phyloP scores from a whole-genome alignment of 1,140 invertebrate species.

The Dreissena polymorpha region DNA sequence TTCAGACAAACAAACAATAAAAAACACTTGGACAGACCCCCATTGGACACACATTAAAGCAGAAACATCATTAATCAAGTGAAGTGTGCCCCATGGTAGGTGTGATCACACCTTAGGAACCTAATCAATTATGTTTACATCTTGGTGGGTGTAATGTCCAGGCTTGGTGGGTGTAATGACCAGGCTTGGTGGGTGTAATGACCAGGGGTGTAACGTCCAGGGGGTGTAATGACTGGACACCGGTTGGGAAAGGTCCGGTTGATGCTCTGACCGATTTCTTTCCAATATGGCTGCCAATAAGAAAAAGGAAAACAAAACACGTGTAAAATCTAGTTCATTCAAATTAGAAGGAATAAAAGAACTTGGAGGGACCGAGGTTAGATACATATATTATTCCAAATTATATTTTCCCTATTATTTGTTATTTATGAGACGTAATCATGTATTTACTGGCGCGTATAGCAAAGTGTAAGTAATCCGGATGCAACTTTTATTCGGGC shows the following conservation, averaged over 20 bases:
- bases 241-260: background rate
- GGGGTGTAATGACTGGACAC: too few species aligned
- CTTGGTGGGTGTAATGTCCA: too few species aligned
- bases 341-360: slow-evolving; percentile 45
- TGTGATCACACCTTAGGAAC: too few species aligned
- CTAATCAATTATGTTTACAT: too few species aligned
- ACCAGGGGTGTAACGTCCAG: too few species aligned
- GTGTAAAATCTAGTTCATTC: slow-evolving; percentile 34
- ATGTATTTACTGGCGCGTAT: background rate
- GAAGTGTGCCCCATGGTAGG: too few species aligned
- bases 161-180: too few species aligned
- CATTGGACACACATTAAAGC: too few species aligned
- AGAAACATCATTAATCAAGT: too few species aligned
- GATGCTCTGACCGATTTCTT: background rate
- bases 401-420: background rate
- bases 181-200: too few species aligned
- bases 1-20: too few species aligned
- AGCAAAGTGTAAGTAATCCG: background rate
- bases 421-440: background rate
- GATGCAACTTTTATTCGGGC: background rate
- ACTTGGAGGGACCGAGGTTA: slow-evolving; percentile 61
- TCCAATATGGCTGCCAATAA: slow-evolving; percentile 48
- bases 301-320: slow-evolving; percentile 31
- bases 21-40: too few species aligned
- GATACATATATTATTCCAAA: background rate